phyloP scores from a whole-genome alignment of 2,888 invertebrate species.

The Ochropacha duplaris region DNA sequence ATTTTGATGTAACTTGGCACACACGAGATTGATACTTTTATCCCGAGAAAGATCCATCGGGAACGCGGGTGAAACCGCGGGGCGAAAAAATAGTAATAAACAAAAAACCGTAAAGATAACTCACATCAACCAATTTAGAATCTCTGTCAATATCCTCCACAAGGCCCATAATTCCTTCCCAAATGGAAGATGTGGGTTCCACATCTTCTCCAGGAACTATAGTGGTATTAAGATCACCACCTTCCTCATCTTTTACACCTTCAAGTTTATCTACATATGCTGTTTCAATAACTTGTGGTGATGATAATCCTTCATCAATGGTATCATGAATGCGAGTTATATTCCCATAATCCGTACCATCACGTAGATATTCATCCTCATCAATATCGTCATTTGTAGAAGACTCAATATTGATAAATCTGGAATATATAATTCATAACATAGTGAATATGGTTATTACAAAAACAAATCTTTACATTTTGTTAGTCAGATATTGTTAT shows the following conservation, averaged over 20 bases:
- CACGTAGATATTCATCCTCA: conserved; percentile 73
- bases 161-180: conserved; percentile 73
- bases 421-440: conserved; percentile 38
- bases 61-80: no score
- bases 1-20: no score
- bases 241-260: conserved; percentile 47
- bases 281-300: conserved; percentile 55
- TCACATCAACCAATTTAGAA: conserved; percentile 62
- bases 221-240: conserved; percentile 69
- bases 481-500: no score
- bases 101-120: conserved; percentile 26
- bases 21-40: no score
- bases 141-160: conserved; percentile 68
- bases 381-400: conserved; percentile 85
- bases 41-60: no score
- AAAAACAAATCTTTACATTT: no score
- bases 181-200: conserved; percentile 61
- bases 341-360: conserved; percentile 76
- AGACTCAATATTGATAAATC: conserved; percentile 87
- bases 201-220: conserved; percentile 61
- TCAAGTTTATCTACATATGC: conserved; percentile 59
- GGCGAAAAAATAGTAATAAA: no score
- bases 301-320: conserved; percentile 35
- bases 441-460: neutral
- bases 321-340: conserved; percentile 63